Percentiles rank a stretch among this genome's conserved stretches.
phyloP scores from a whole-genome alignment of 2,797 vertebrate genomes.

The Ptychadena robeensis region DNA sequence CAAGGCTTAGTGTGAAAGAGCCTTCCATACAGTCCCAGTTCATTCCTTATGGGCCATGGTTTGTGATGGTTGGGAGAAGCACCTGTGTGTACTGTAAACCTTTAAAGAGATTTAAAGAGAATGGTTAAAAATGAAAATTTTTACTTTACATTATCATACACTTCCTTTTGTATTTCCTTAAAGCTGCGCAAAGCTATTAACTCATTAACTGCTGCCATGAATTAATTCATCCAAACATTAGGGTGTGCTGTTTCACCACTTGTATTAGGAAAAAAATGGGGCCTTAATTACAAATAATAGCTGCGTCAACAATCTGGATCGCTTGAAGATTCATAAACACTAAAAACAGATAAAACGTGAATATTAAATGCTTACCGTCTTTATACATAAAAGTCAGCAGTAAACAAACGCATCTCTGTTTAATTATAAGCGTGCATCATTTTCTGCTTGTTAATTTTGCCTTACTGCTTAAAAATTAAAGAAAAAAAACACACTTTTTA shows the following conservation, averaged over 20 bases:
- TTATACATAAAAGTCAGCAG: neutral
- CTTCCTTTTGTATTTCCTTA: neutral
- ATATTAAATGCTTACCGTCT: neutral
- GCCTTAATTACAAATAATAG: slow-evolving; percentile 63
- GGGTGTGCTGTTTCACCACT: slow-evolving; percentile 82
- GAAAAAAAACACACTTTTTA: slow-evolving; percentile 71
- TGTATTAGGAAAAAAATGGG: slow-evolving; percentile 74
- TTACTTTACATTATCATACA: neutral
- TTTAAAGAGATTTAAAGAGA: too few relatives aligned
- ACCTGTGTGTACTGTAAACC: too few relatives aligned
- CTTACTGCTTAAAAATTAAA: slow-evolving; percentile 44
- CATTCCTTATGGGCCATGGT: too few relatives aligned
- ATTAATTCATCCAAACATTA: slow-evolving; percentile 82
- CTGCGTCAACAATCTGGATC: slow-evolving; percentile 73
- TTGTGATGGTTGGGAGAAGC: too few relatives aligned
- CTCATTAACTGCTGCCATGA: slow-evolving; percentile 51
- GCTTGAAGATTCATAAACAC: slow-evolving; percentile 68
- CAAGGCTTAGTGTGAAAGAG: too few relatives aligned
- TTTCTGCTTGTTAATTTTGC: slow-evolving; percentile 63
- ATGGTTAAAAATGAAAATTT: neutral
- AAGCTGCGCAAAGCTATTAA: slow-evolving; percentile 11
- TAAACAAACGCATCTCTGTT: slow-evolving; percentile 39
- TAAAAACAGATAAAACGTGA: neutral
- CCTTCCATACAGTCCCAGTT: too few relatives aligned
- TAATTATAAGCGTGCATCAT: slow-evolving; percentile 79